phyloP scores from a whole-genome alignment of 2,797 vertebrate species.

The Paguma larvata region DNA sequence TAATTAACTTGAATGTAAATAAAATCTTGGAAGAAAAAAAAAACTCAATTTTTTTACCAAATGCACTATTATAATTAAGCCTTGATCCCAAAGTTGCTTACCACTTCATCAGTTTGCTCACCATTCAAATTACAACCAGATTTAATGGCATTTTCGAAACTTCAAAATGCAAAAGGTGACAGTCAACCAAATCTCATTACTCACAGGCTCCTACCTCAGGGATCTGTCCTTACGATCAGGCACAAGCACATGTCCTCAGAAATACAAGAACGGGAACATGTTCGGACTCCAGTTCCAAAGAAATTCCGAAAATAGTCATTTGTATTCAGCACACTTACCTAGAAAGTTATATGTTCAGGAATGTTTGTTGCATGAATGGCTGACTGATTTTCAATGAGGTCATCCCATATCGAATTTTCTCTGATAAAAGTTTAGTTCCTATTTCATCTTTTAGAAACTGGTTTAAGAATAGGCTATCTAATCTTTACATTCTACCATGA shows the following conservation, averaged over 20 bases:
- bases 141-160: background rate
- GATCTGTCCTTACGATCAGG: background rate
- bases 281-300: background rate
- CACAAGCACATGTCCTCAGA: background rate
- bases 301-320: background rate
- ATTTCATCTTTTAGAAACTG: background rate
- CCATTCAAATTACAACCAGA: background rate
- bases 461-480: background rate
- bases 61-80: background rate
- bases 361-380: background rate
- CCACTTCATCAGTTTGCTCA: background rate
- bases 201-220: background rate
- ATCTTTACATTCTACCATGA: background rate
- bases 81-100: background rate
- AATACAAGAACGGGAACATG: background rate
- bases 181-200: background rate
- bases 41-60: background rate
- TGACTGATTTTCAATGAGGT: background rate
- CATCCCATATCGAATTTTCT: background rate
- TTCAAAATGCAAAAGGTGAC: background rate
- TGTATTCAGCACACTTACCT: background rate
- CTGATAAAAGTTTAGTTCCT: background rate
- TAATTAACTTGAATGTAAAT: no score
- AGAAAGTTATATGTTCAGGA: background rate
- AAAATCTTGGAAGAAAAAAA: no score